Evolutionary conservation across 2,797 vertebrate genomes (phyloP), one percentile per base, ranked within the genome.

Genomic region (Hydrocynus forskahlii): DNA sequence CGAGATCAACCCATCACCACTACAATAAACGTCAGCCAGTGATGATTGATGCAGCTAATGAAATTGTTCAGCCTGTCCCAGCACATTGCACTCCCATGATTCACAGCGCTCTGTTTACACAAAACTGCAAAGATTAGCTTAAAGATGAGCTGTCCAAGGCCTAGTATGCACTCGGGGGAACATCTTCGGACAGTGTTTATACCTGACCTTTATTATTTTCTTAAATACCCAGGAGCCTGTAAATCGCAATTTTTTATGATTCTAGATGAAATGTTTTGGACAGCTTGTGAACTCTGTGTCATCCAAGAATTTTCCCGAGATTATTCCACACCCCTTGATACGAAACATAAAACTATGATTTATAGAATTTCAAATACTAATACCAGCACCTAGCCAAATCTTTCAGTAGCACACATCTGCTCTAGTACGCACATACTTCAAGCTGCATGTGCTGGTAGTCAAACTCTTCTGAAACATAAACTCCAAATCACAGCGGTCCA

Each of bases 21-120:
- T 88, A 94, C 91, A 95, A 97, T 99, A 98, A 98, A 98, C 88
- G 97, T 97, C 97, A 96, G 90, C 91, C 90, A 86, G 91, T 81
- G 91, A 89, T 97, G 96, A 98, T 96, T 97, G 96, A 98, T 96
- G 95, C 90, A 92, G 92, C 95, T 96, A 94, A 95, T 95, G 95
- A 95, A 96, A 97, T 96, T 95, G 96, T 97, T 99, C 96, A 96
- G 95, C 94, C 94, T 94, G 94, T 94, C 89, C 84, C 80, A 69
- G 89, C 84, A 86, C 86, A 88, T 82, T 91, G 79, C 88, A 89
- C 85, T 68, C 66, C 63, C 84, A 88, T 95, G 95, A 96, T 94
- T 95, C 92, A 94, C 87, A 43, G 88, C 88, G 68, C 90, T 92
- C 92, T 92, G 91, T 90, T 92, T 92, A 82, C 79, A 76, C 75